Conservation (phyloP, 1,140 invertebrate species). For the Zelostemma sp. region DNA sequence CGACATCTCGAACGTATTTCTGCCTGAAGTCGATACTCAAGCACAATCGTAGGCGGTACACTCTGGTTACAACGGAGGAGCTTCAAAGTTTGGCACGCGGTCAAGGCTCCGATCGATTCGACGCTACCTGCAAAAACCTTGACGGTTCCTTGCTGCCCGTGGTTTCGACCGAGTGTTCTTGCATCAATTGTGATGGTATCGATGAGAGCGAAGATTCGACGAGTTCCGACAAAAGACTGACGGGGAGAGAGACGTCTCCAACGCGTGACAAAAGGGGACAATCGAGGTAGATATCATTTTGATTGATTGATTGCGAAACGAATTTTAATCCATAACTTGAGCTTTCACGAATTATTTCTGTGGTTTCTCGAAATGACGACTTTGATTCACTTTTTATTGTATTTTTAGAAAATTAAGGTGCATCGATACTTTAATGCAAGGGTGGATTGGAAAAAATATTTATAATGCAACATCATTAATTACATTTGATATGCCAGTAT, state of each 20-base stretch:
- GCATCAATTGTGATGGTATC: conserved; percentile 29
- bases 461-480: too few species aligned
- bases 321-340: too few species aligned
- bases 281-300: too few species aligned
- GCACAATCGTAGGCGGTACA: conserved; percentile 62
- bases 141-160: conserved; percentile 27
- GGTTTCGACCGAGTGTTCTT: conserved; percentile 36
- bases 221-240: conserved; percentile 1
- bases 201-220: conserved; percentile 21
- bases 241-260: conserved; percentile 8
- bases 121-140: conserved; percentile 35
- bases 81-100: conserved; percentile 51
- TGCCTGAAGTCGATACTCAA: conserved; percentile 65
- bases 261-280: conserved; percentile 24
- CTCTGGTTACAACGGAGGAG: conserved; percentile 61
- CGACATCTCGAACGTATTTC: conserved; percentile 61
- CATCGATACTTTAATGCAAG: too few species aligned
- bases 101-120: conserved; percentile 29
- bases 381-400: too few species aligned
- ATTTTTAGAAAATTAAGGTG: too few species aligned
- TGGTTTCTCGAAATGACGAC: too few species aligned
- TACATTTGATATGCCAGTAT: too few species aligned
- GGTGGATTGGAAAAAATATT: too few species aligned
- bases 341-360: too few species aligned
- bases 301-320: too few species aligned